Conservation (phyloP, 2,888 invertebrate species). For the Marronus borbonicus region DNA sequence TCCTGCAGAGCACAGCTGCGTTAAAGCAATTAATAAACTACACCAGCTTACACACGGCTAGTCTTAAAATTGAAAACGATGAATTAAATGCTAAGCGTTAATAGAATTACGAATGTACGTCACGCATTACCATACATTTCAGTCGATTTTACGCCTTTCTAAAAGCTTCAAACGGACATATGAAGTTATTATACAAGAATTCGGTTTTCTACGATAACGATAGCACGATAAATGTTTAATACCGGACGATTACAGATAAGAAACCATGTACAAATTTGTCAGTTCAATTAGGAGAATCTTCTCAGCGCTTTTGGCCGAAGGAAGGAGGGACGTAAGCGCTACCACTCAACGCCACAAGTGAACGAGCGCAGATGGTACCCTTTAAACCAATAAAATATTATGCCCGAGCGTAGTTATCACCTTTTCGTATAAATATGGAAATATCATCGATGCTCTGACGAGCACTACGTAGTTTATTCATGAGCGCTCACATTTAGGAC, state of each 20-base stretch:
- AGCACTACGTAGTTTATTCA: no score
- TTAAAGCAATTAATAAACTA: no score
- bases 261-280: slow-evolving; percentile 32
- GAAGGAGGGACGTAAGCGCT: background rate
- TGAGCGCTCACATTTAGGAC: background rate
- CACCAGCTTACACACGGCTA: no score
- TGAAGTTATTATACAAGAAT: slow-evolving; percentile 40
- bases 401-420: background rate
- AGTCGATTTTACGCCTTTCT: background rate
- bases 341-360: background rate
- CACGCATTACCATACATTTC: no score
- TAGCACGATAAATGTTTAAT: slow-evolving; percentile 23
- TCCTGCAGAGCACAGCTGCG: no score
- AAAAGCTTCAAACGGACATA: slow-evolving; percentile 6
- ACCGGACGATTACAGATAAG: slow-evolving; percentile 12
- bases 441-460: background rate
- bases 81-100: no score
- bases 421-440: background rate
- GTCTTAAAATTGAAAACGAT: no score
- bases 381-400: background rate
- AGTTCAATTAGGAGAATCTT: slow-evolving; percentile 9
- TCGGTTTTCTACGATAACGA: slow-evolving; percentile 15
- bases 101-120: no score
- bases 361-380: background rate
- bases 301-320: background rate